Evolutionary conservation across 2,888 invertebrate species (phyloP).

Genomic region (Drosophila fulvimacula): DNA sequence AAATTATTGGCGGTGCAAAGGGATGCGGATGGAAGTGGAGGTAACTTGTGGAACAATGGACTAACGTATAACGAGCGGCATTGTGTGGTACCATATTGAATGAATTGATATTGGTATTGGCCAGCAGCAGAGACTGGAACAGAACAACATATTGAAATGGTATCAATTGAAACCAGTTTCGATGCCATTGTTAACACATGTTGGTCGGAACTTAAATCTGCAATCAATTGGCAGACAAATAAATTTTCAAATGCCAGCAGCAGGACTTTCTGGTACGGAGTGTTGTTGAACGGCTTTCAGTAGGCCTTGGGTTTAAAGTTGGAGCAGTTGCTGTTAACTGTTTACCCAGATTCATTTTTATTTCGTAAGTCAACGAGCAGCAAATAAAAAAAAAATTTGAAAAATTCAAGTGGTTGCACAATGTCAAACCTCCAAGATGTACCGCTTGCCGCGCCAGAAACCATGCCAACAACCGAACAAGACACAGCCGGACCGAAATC

Average conservation of each 20-base stretch:
- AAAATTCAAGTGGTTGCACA: conserved; percentile 59
- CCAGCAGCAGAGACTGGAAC: conserved; percentile 19
- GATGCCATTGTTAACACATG: conserved; percentile 73
- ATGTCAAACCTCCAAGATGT: conserved; percentile 67
- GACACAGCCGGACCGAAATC: conserved; percentile 51
- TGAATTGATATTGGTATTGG: conserved; percentile 62
- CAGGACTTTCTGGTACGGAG: conserved; percentile 1
- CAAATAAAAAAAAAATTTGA: conserved; percentile 42
- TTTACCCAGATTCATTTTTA: conserved; percentile 53
- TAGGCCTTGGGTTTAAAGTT: conserved; percentile 39
- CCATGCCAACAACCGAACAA: conserved; percentile 25
- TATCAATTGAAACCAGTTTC: conserved; percentile 72
- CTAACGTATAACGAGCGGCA: conserved; percentile 49
- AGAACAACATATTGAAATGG: conserved; percentile 39
- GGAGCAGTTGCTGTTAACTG: conserved; percentile 5
- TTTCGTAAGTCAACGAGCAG: conserved; percentile 60
- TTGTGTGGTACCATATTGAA: conserved; percentile 59
- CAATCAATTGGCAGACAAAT: conserved; percentile 40
- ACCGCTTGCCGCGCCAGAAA: conserved; percentile 57
- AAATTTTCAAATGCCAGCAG: conserved; percentile 44
- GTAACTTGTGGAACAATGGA: conserved; percentile 65
- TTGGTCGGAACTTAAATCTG: conserved; percentile 37
- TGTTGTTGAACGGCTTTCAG: conserved; percentile 23
- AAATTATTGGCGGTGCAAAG: conserved; percentile 14
- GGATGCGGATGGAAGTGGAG: background rate